These are phyloP conservation scores for Eospalax fontanierii DNA, from an alignment of 2,797 vertebrate genomes.

Conservation along the genomic window DNA sequence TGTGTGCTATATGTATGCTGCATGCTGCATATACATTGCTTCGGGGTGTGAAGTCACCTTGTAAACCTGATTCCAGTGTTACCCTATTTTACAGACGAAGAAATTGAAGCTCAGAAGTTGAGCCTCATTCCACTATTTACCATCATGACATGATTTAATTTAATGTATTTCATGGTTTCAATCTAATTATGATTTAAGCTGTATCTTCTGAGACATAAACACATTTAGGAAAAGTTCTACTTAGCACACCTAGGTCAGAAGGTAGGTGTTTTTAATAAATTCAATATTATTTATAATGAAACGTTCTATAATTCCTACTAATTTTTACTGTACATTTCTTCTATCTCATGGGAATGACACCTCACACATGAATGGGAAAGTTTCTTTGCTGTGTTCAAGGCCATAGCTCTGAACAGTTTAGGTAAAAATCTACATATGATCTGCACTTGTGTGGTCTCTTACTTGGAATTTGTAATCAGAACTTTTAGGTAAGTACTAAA, in stretches of 20 bases:
- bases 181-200: constrained; percentile 39
- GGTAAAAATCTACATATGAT: neutral
- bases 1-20: neutral
- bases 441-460: neutral
- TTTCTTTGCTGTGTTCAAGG: constrained; percentile 35
- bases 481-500: neutral
- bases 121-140: neutral
- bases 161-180: constrained; percentile 32
- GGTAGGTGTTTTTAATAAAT: constrained; percentile 42
- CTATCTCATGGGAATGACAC: constrained; percentile 46
- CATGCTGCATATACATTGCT: neutral
- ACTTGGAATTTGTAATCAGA: constrained; percentile 34
- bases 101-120: constrained; percentile 34
- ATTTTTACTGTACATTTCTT: neutral
- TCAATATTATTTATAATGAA: constrained; percentile 42
- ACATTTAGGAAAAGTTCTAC: constrained; percentile 28
- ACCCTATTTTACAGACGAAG: constrained; percentile 44
- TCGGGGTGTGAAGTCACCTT: neutral
- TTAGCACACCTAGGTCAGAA: neutral
- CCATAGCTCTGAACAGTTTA: neutral
- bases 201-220: constrained; percentile 1
- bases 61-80: neutral
- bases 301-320: neutral
- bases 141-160: constrained; percentile 28
- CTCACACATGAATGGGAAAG: neutral